These are phyloP conservation scores for Turritopsis dohrnii DNA, from an alignment of 30 jellyfish, hydroid and myxozoan genomes.

Conservation along the genomic window DNA sequence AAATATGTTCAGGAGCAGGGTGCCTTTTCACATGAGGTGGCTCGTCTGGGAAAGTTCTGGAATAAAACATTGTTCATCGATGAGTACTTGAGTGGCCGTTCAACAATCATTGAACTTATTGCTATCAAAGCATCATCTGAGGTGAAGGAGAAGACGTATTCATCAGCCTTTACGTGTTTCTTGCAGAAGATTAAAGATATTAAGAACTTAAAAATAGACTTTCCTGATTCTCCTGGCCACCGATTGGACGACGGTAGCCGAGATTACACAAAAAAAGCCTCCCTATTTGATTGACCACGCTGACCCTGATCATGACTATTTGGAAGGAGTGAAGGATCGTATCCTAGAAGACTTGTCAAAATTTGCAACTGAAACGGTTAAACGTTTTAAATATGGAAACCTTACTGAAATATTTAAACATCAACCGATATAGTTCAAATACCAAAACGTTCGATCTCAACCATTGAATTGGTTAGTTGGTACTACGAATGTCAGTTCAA, in stretches of 20 bases:
- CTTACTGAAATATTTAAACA: too few relatives aligned
- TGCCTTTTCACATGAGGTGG: conserved; percentile 8
- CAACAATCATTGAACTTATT: conserved; percentile 11
- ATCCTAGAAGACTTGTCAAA: not conserved
- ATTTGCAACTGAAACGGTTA: not conserved
- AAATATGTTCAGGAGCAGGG: not conserved
- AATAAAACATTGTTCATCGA: conserved; percentile 6
- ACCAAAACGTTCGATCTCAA: not conserved
- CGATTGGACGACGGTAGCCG: not conserved
- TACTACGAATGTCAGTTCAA: not conserved
- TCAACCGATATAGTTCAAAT: not conserved
- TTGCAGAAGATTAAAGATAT: not conserved
- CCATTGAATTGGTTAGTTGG: conserved; percentile 15
- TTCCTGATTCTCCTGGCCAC: not conserved
- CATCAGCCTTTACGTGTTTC: not conserved
- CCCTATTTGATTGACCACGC: conserved; percentile 12
- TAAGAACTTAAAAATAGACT: not conserved
- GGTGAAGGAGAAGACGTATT: not conserved
- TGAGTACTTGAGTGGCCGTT: not conserved
- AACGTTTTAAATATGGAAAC: not conserved
- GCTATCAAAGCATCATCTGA: conserved; percentile 1
- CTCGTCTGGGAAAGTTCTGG: conserved; percentile 18
- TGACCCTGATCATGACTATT: too few relatives aligned
- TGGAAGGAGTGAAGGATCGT: too few relatives aligned
- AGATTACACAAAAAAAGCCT: not conserved